phyloP scores from a whole-genome alignment of 2,797 vertebrate genomes.

The Lepilemur septentrionalis region DNA sequence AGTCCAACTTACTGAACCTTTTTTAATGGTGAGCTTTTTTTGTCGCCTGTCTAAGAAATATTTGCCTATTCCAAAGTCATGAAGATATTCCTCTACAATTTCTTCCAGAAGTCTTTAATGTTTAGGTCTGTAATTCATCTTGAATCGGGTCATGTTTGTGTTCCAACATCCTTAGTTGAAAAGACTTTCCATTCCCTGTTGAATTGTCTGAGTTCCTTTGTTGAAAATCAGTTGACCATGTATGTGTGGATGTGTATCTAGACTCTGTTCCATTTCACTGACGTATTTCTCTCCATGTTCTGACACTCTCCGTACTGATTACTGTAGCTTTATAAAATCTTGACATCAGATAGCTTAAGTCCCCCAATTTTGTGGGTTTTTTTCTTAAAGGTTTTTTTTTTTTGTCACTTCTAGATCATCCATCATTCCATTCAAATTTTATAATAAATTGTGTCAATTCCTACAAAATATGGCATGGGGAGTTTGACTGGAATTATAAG shows the following conservation, averaged over 20 bases:
- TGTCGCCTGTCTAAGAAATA: not conserved
- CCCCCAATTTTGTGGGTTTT: not conserved
- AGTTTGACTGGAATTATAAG: not conserved
- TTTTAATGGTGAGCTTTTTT: not conserved
- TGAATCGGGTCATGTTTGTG: not conserved
- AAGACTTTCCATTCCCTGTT: not conserved
- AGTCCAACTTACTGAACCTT: not conserved
- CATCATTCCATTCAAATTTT: not conserved
- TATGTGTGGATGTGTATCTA: not conserved
- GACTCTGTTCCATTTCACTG: not conserved
- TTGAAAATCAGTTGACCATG: not conserved
- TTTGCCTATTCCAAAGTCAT: not conserved
- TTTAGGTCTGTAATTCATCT: not conserved
- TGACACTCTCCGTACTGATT: too few relatives aligned
- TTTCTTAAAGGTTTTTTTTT: not conserved
- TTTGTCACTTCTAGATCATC: not conserved
- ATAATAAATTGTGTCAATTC: not conserved
- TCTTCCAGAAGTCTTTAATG: not conserved
- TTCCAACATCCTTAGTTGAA: not conserved
- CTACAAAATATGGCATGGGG: not conserved
- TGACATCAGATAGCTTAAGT: not conserved
- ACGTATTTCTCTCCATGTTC: not conserved
- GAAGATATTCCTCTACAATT: not conserved
- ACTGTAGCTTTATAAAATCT: not conserved
- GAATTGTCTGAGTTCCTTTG: not conserved